phyloP scores from a whole-genome alignment of 2,888 invertebrate species.

The Conops quadrifasciatus region DNA sequence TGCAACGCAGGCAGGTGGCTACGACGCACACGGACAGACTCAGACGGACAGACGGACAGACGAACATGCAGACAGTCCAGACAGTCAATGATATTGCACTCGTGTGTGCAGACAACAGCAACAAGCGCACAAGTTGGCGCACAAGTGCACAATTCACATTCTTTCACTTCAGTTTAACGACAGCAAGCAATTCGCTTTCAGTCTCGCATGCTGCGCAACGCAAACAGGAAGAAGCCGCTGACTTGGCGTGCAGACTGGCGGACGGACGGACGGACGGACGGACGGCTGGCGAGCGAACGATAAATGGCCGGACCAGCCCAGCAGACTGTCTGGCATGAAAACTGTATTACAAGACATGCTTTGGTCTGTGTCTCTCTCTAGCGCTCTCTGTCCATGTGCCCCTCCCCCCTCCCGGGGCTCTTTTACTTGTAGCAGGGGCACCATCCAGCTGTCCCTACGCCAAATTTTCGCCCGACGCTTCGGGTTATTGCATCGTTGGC shows the following conservation, averaged over 20 bases:
- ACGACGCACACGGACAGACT: conserved; percentile 21
- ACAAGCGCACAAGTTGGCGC: neutral
- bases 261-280: neutral
- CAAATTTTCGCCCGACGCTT: neutral
- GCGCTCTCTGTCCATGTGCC: neutral
- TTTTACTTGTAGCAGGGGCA: neutral
- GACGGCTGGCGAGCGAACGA: neutral
- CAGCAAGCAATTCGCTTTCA: conserved; percentile 22
- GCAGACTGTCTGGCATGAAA: conserved; percentile 1
- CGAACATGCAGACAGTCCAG: conserved; percentile 30
- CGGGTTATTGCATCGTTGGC: neutral
- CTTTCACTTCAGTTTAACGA: neutral
- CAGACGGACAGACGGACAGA: conserved; percentile 33
- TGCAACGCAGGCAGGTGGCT: conserved; percentile 32
- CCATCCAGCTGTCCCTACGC: neutral
- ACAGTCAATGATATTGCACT: neutral
- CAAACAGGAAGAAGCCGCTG: conserved; percentile 20
- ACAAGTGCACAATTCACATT: conserved; percentile 5
- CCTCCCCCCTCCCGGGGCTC: too few relatives aligned
- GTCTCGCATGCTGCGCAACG: conserved; percentile 25
- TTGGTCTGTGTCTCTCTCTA: neutral
- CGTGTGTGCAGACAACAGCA: neutral
- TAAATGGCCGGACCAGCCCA: neutral
- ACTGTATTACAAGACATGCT: neutral
- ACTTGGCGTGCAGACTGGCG: conserved; percentile 7